phyloP scores from a whole-genome alignment of 2,113 vertebrate genomes.

The Myotis lucifugus region DNA sequence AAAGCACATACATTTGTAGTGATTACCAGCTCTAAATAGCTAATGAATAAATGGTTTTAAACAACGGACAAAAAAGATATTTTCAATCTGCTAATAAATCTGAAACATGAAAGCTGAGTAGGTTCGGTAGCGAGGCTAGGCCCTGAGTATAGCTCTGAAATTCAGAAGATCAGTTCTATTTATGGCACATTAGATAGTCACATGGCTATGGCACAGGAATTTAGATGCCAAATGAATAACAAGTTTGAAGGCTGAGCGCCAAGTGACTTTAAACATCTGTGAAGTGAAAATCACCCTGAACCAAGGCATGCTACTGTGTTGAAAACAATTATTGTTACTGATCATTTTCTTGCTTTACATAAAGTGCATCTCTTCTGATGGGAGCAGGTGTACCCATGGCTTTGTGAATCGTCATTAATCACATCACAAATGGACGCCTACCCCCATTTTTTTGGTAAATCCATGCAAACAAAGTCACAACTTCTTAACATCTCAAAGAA shows the following conservation, averaged over 20 bases:
- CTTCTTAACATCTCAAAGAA: neutral
- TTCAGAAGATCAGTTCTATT: conserved; percentile 13
- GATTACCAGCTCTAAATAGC: neutral
- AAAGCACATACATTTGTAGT: neutral
- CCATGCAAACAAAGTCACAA: conserved; percentile 17
- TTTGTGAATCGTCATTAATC: conserved; percentile 18
- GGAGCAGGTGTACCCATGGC: neutral
- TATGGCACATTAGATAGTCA: neutral
- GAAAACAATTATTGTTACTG: neutral
- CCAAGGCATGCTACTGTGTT: neutral
- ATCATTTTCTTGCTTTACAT: conserved; percentile 39
- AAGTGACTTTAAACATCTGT: conserved; percentile 52
- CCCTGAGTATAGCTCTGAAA: neutral
- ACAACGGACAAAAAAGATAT: neutral
- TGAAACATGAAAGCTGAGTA: neutral
- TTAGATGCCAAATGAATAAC: conserved; percentile 34
- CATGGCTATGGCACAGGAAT: neutral
- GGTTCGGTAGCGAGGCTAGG: neutral
- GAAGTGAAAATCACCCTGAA: conserved; percentile 38
- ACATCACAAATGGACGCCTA: conserved; percentile 2
- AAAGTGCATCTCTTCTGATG: neutral
- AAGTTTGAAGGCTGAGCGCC: neutral
- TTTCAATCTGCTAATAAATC: neutral
- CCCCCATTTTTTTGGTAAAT: neutral
- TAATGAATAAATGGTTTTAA: neutral